Evolutionary conservation across 1,140 invertebrate species (phyloP).

Genomic region (Lysiphlebus fabarum): DNA sequence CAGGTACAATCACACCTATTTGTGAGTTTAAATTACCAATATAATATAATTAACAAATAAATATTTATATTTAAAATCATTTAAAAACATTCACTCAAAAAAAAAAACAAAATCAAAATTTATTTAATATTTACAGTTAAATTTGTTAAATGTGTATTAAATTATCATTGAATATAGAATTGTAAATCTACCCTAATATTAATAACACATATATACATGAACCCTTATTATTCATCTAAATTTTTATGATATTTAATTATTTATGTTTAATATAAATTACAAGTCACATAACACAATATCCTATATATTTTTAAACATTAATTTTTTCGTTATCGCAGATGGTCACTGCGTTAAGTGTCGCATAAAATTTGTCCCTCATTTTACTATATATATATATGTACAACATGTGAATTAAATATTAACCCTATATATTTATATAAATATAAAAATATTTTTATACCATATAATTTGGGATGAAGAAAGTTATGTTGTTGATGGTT

Average conservation of each 20-base stretch:
- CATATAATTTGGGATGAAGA: conserved; percentile 26
- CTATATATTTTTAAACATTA: not conserved
- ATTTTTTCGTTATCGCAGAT: conserved; percentile 36
- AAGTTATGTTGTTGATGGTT: conserved; percentile 31
- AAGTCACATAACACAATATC: not conserved
- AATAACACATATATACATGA: not conserved
- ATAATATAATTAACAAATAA: not conserved
- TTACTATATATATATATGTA: no score
- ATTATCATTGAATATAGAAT: conserved; percentile 14
- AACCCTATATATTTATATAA: conserved; percentile 10
- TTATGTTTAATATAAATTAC: no score
- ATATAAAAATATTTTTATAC: conserved; percentile 12
- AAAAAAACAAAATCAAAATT: not conserved
- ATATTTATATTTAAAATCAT: conserved; percentile 1
- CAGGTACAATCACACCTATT: conserved; percentile 58
- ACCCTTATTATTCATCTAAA: not conserved
- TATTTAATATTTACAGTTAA: not conserved
- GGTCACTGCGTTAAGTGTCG: conserved; percentile 44
- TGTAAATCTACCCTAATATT: not conserved
- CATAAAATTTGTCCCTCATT: conserved; percentile 38
- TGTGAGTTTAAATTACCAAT: conserved; percentile 50
- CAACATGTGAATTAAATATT: no score
- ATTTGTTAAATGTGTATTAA: conserved; percentile 22
- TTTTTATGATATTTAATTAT: no score
- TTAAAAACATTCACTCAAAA: conserved; percentile 2